Base-by-base conservation (phyloP, 2,888 invertebrate genomes). In the Drosophila borborema region DNA sequence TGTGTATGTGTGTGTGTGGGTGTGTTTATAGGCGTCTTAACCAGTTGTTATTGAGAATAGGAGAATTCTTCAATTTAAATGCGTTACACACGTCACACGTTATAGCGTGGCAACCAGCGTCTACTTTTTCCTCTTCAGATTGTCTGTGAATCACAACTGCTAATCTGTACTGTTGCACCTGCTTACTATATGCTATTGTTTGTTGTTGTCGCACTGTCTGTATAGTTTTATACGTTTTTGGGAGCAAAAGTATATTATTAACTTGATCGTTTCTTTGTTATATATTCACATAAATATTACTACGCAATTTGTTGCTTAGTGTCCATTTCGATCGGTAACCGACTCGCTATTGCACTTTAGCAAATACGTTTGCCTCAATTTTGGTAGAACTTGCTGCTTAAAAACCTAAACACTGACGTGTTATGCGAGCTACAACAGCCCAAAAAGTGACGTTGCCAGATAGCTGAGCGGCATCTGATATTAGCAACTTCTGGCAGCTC, bases 371-470 rank as follows among this genome's bases (percentile, higher is more conserved):
- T 66, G 54, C 46, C 12, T 60, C 9, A 61, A 68, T 55, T 60
- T 58, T 65, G 45, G 31, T 48, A 59, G 60, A 78, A 78, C 72
- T 89, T 70, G 56, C 67, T 71, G 64, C 68, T 83, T 89, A 74
- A 73, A 73, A 84, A 89, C 66, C 77, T 87, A 85, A 85, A 84
- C 86, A 85, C 84, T 85, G 84, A 85, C 84, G 84, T 85, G 84
- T 81, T 70, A 81, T 80, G 80, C 61, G 77, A 75, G 45, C 75
- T 79, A 53, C 74, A 76, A 70, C 53, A 67, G 67, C 20, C 59
- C 51, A 49, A 58, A 3, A 10, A 38, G 7, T 12, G 16, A 59
- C 10, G 72, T 60, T 78, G 67, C 78, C 76, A 65, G 59, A 71
- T 41, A 31, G 45, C 38, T 23, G 2, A n/a, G 68, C 70, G 58